These are phyloP conservation scores for Synanthedon tipuliformis DNA, from an alignment of 2,888 invertebrate species.

Conservation along the genomic window DNA sequence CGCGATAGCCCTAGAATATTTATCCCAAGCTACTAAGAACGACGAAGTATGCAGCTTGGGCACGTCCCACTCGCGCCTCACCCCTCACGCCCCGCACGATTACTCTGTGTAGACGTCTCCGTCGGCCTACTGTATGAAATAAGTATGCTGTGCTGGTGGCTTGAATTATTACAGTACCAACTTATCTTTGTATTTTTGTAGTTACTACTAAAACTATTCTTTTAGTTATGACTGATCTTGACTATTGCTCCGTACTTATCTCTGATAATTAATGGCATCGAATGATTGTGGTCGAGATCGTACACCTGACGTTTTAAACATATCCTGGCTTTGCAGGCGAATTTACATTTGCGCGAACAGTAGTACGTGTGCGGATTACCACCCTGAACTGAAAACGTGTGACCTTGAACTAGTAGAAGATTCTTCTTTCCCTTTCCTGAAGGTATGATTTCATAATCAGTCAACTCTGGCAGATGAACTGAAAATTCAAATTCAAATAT, in stretches of 20 bases:
- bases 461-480: background rate
- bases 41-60: too few species aligned
- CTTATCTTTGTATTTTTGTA: too few species aligned
- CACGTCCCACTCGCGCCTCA: too few species aligned
- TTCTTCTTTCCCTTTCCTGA: conserved; percentile 17
- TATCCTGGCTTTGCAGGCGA: conserved; percentile 12
- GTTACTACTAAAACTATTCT: too few species aligned
- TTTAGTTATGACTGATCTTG: background rate
- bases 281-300: background rate
- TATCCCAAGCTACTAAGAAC: too few species aligned
- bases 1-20: too few species aligned
- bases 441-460: conserved; percentile 16
- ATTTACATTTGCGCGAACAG: conserved; percentile 21
- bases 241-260: background rate
- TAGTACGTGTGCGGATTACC: conserved; percentile 17
- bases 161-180: too few species aligned
- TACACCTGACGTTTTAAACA: background rate
- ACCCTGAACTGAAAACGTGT: conserved; percentile 24
- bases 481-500: background rate
- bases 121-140: too few species aligned
- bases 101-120: too few species aligned
- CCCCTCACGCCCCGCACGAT: too few species aligned
- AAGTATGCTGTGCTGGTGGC: too few species aligned
- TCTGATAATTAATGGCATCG: background rate
- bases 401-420: conserved; percentile 18